These are phyloP conservation scores for Agrotis puta DNA, from an alignment of 2,888 invertebrate genomes.

Conservation along the genomic window DNA sequence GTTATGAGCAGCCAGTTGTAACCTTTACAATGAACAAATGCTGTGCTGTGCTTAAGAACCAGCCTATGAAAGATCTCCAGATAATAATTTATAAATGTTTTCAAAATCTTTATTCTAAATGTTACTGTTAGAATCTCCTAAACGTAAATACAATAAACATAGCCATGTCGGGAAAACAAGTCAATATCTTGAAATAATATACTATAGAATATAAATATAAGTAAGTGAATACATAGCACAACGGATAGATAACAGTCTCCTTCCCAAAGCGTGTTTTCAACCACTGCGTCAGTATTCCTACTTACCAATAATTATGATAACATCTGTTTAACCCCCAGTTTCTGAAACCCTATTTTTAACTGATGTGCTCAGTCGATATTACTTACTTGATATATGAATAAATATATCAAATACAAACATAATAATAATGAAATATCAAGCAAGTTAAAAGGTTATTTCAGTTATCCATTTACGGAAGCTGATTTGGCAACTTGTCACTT, in stretches of 20 bases:
- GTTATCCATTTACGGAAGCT: not conserved
- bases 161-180: conserved; percentile 6
- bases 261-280: not conserved
- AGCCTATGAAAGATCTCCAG: not conserved
- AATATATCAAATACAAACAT: no score
- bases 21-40: not conserved
- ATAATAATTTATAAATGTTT: conserved; percentile 5
- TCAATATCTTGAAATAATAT: conserved; percentile 13
- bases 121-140: conserved; percentile 39
- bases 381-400: no score
- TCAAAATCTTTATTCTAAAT: conserved; percentile 14
- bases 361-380: no score
- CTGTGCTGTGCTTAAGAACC: not conserved
- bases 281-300: not conserved
- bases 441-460: not conserved
- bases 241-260: not conserved
- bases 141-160: conserved; percentile 50
- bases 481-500: no score
- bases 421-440: not conserved
- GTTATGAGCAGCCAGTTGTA: not conserved
- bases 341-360: not conserved
- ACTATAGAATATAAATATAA: conserved; percentile 4
- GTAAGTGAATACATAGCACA: not conserved
- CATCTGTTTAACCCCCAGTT: not conserved
- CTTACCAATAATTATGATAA: not conserved